Evolutionary conservation across 37 sponge, comb jelly and placozoan genomes (phyloP), one percentile per base, ranked within the genome.

Genomic region (Agelas oroides): DNA sequence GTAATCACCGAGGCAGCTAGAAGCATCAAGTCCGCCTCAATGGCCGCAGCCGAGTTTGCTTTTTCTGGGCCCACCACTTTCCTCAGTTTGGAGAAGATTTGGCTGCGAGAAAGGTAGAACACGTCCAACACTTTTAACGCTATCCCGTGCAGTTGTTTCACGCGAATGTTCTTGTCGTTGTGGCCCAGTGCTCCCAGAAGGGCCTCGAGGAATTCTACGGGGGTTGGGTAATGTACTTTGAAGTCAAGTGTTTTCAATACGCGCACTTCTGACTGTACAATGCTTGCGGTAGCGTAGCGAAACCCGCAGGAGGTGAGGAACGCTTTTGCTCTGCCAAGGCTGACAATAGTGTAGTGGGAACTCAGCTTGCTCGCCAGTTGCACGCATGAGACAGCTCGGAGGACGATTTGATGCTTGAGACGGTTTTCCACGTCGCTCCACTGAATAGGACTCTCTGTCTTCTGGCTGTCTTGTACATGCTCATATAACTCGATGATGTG

Each of bases 181-280:
- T 81, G 70, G 1, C 80, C 85, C 32, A 96, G 34, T 5, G 78
- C 52, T 30, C 94, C 96, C 37, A 96, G 82, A 0, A 96, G 77
- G 34, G 79, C 69, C 53, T 96, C 96, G n/a, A 90, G 70, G 68
- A 65, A 92, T 28, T 79, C 77, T 36, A 87, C 61, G 11, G 93
- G 88, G 2, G 90, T 89, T 5, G 91, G 88, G 21, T 39, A 38
- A 27, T 76, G 76, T 23, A 96, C 88, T 53, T 67, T 61, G 85
- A 78, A 96, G 25, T 84, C 58, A 0, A 92, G 78, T 5, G 96
- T 96, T 33, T 84, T 93, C 18, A 96, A 79, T 20, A 96, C 81
- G 19, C 96, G 71, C 21, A 96, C 83, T 71, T 96, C 96, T n/a
- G 96, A 96, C 71, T 96, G 96, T 12, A 92, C 79, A 18, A 96